phyloP scores from a whole-genome alignment of 2,113 vertebrate genomes.

The Pao palembangensis region DNA sequence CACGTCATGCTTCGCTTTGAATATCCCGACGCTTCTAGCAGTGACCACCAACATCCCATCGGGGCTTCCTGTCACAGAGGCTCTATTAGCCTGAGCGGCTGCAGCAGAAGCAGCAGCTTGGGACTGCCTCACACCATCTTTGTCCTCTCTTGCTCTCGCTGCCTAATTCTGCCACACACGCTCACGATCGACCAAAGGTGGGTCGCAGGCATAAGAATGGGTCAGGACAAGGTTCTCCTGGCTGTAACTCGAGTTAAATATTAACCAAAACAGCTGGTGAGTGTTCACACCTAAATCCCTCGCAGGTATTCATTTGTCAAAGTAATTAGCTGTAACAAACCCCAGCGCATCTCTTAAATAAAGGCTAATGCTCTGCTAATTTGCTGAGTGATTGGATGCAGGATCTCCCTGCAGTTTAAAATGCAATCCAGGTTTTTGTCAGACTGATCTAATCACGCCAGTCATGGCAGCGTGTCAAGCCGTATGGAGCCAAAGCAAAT shows the following conservation, averaged over 20 bases:
- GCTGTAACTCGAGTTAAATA: neutral
- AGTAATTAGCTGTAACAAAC: neutral
- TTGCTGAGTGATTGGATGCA: neutral
- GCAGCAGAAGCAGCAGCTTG: conserved; percentile 34
- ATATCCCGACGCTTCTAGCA: conserved; percentile 55
- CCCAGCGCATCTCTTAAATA: neutral
- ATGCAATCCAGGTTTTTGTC: neutral
- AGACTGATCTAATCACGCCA: too few species aligned
- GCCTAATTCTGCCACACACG: conserved; percentile 11
- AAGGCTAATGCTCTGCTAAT: conserved; percentile 4
- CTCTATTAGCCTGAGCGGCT: conserved; percentile 55
- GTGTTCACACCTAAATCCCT: neutral
- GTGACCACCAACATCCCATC: conserved; percentile 30
- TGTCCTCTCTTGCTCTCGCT: conserved; percentile 26
- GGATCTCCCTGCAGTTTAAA: neutral
- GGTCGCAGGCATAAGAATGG: conserved; percentile 1
- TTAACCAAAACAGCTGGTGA: neutral
- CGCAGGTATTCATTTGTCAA: conserved; percentile 10
- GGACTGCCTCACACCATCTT: conserved; percentile 18
- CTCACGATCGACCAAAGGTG: conserved; percentile 14
- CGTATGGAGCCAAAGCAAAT: too few species aligned
- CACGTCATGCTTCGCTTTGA: conserved; percentile 46
- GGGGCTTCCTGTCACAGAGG: conserved; percentile 48
- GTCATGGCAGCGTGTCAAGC: too few species aligned
- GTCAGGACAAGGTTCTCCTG: conserved; percentile 8